Percentiles rank a stretch among this genome's conserved stretches.
Evolutionary conservation across 2,113 vertebrate species (phyloP).

Genomic region (Callaeas wilsoni): DNA sequence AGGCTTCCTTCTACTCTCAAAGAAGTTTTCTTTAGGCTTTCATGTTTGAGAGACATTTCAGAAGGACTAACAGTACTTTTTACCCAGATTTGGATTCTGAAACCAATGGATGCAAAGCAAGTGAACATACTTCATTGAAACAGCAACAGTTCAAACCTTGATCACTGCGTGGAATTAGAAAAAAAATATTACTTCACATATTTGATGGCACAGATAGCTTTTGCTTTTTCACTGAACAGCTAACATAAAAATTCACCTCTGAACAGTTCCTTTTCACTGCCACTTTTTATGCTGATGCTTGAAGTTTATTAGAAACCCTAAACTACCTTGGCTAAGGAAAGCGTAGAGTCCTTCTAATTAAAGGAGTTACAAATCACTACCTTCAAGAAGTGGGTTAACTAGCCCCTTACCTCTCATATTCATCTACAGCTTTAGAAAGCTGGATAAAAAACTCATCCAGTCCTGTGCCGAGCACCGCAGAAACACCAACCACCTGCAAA

Average conservation of each 20-base stretch:
- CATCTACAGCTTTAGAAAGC: slow-evolving; percentile 84
- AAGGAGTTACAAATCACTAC: neutral
- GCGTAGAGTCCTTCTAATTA: neutral
- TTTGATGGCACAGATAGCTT: neutral
- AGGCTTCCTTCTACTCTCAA: neutral
- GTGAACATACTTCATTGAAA: neutral
- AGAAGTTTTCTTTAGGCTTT: neutral
- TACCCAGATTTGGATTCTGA: neutral
- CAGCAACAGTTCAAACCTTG: neutral
- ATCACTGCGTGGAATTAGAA: neutral
- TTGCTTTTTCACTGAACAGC: neutral
- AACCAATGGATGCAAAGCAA: neutral
- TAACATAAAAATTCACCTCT: neutral
- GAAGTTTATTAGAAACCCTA: neutral
- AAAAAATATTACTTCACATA: neutral
- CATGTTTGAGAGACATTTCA: neutral
- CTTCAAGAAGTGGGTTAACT: neutral
- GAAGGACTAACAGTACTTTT: neutral
- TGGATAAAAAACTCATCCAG: slow-evolving; percentile 87
- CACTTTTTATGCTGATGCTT: neutral
- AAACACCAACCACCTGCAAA: slow-evolving; percentile 91
- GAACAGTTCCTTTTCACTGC: neutral
- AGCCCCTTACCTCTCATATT: slow-evolving; percentile 87
- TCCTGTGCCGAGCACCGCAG: slow-evolving; percentile 86
- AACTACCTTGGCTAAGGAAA: neutral